Evolutionary conservation across 2,113 vertebrate genomes (phyloP).

Genomic region (Phalacrocorax pelagicus): DNA sequence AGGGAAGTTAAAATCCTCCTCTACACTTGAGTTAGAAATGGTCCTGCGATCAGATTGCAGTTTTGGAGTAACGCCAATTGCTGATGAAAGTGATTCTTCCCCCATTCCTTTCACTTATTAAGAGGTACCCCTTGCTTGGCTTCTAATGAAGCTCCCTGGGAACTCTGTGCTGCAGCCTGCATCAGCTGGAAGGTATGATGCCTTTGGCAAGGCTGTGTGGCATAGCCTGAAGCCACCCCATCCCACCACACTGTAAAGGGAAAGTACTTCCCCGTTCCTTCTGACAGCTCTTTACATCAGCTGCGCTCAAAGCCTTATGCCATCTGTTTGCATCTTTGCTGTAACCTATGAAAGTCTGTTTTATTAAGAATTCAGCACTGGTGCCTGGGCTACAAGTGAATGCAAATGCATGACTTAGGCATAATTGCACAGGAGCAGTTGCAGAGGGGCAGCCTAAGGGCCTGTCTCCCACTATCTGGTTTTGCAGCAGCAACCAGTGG

Average conservation of each 20-base stretch:
- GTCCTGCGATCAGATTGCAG: not conserved
- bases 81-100: not conserved
- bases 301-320: not conserved
- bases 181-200: not conserved
- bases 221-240: not conserved
- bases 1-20: not conserved
- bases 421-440: not conserved
- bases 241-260: not conserved
- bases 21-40: not conserved
- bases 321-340: slow-evolving; percentile 5
- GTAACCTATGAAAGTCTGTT: not conserved
- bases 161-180: not conserved
- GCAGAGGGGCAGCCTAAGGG: not conserved
- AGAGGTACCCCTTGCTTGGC: not conserved
- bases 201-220: not conserved
- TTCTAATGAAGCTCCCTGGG: not conserved
- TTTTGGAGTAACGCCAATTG: not conserved
- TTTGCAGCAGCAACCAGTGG: not conserved
- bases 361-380: not conserved
- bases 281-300: not conserved
- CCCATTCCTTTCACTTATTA: not conserved
- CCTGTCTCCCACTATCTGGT: fast-evolving
- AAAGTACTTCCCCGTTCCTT: not conserved
- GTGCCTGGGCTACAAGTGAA: not conserved
- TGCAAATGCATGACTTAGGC: fast-evolving